Base-by-base conservation (phyloP, 2,888 invertebrate genomes). In the Acanthoscelides obtectus region DNA sequence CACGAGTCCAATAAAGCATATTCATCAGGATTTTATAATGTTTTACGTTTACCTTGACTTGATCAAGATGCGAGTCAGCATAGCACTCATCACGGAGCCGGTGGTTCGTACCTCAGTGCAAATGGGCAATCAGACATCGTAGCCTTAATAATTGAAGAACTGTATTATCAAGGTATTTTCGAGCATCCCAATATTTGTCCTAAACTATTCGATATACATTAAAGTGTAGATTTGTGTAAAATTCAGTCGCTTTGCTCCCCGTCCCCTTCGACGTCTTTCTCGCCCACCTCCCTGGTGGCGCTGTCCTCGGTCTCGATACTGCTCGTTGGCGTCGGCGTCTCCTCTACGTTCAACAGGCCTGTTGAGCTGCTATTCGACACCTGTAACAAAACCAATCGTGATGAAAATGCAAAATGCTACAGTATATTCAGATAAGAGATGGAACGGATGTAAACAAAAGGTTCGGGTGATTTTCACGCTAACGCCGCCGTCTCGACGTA, bases 221-320 rank as follows among this genome's bases (percentile, higher is more conserved):
- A 45, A 45, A 45, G 45, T 45, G 45, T 45, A 74, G 75, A 75
- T 78, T 77, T 75, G 74, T 5, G 27, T 72, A 73, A 70, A 74
- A 73, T 82, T 85, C 84, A 87, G 82, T 89, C 89, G 82, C 89
- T 89, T 77, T 88, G 88, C 80, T 89, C 89, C 75, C 87, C 88
- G 79, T 89, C 89, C 65, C 88, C 88, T 79, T 89, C 89, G 27
- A 87, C 87, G 74, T 88, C 89, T 72, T 86, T 86, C 76, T 89
- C 89, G 21, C 87, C 87, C 68, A 88, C 88, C 76, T 88, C 88
- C 66, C 86, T 83, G 64, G 87, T 86, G 74, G 85, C 86, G 71
- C 88, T 88, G 75, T 89, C 89, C 77, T 89, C 89, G 0, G 89
- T 88, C 81, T 88, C 89, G 74, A 88, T 88, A 79, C 88, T 88